Base-by-base conservation (phyloP, 1,140 invertebrate genomes). In the Rhynchophorus ferrugineus region DNA sequence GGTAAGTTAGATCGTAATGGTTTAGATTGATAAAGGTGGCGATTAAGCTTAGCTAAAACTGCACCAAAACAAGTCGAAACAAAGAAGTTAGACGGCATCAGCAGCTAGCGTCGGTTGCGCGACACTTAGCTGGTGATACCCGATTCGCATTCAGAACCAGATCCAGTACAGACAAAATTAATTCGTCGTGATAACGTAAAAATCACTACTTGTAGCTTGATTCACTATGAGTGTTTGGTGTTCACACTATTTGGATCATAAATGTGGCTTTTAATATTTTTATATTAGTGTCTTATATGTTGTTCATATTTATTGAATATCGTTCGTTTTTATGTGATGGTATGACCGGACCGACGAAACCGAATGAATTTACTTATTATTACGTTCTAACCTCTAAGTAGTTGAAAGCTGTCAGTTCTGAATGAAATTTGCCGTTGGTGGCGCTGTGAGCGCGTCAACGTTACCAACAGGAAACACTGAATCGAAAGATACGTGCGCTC, bases 1-100 rank as follows among this genome's bases (percentile, higher is more conserved):
- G 88, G 88, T 91, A 79, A 86, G 86, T 87, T 39, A 45, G 33
- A 33, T 33, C 7, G 17, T 38, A 14, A 19, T 38, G 5, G 37
- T 7, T 38, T 38, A 5, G 37, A 6, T 38, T 6, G 37, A 19
- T 6, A 29, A 29, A 11, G 24, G 11, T 29, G 24, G 24, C 11
- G 24, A 29, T 11, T 11, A 11, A 29, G 24, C 24, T 29, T 29
- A 29, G 24, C 11, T 11, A 29, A 29, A 29, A 11, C 24, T 29
- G 11, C 24, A 29, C 11, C 24, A 29, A 11, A 29, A 29, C 11
- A 29, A 5, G 24, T 29, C 11, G 5, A 29, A 29, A 29, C 24
- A 29, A 11, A 29, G 11, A 29, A 29, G 11, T 29, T 29, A 6
- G 11, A 29, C 24, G 5, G 11, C 24, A 29, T 6, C 24, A n/a